Percentiles rank a stretch among this genome's conserved stretches.
These are phyloP conservation scores for Diaperis boleti DNA, from an alignment of 2,888 invertebrate species.

Conservation along the genomic window DNA sequence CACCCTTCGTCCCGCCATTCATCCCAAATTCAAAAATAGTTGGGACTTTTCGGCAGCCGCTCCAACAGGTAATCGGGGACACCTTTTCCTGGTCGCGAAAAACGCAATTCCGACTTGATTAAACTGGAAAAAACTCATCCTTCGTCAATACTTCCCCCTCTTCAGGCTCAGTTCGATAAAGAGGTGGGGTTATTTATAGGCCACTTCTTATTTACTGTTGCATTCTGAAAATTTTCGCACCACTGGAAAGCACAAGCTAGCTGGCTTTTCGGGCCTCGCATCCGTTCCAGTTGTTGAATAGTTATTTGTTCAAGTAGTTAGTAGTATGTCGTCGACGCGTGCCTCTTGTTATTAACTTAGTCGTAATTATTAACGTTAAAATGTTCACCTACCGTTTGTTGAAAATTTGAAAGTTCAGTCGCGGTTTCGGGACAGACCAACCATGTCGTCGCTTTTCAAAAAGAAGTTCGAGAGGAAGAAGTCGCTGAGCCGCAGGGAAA, in stretches of 20 bases:
- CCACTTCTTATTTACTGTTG: constrained; percentile 40
- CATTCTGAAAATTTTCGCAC: constrained; percentile 39
- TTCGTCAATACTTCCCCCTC: constrained; percentile 51
- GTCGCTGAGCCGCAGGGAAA: constrained; percentile 64
- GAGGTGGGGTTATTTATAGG: constrained; percentile 46
- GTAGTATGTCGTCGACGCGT: constrained; percentile 17
- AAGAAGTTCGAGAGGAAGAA: constrained; percentile 51
- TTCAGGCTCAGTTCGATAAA: constrained; percentile 46
- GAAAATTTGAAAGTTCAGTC: constrained; percentile 14
- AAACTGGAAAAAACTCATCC: constrained; percentile 56
- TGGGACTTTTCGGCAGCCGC: too few relatives aligned
- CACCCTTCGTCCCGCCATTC: too few relatives aligned
- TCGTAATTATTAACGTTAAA: constrained; percentile 24
- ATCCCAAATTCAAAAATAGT: too few relatives aligned
- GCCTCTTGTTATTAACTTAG: constrained; percentile 22
- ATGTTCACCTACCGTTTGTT: constrained; percentile 23
- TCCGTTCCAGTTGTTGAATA: neutral
- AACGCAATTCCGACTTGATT: constrained; percentile 49
- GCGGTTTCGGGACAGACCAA: too few relatives aligned
- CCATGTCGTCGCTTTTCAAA: constrained; percentile 56
- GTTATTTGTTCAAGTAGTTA: neutral
- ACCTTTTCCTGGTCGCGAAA: constrained; percentile 45
- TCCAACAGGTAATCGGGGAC: constrained; percentile 29
- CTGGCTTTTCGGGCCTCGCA: constrained; percentile 1
- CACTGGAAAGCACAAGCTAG: constrained; percentile 3